Evolutionary conservation across 2,113 vertebrate genomes (phyloP).

Genomic region (Heliornis fulica): DNA sequence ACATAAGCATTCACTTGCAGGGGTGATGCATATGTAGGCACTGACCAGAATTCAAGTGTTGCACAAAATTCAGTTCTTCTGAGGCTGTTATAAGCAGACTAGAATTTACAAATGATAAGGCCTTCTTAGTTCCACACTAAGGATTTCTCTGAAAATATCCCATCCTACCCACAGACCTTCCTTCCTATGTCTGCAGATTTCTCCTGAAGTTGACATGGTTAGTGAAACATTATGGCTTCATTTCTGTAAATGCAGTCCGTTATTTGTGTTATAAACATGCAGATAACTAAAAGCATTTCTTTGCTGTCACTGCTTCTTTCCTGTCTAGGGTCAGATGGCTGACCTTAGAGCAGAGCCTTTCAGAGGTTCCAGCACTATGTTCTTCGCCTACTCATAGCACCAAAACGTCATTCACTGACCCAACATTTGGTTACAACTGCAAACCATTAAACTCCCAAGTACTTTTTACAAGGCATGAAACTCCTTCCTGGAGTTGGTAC

Average conservation of each 20-base stretch:
- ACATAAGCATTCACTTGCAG: neutral
- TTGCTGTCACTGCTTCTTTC: neutral
- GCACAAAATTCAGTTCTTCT: neutral
- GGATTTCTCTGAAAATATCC: neutral
- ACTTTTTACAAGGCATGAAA: neutral
- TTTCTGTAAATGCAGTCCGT: neutral
- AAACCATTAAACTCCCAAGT: neutral
- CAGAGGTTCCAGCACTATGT: neutral
- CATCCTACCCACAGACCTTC: neutral
- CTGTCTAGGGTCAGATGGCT: neutral
- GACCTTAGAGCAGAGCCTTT: neutral
- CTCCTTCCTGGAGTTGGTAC: neutral
- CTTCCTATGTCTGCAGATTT: neutral
- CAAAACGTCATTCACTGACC: neutral
- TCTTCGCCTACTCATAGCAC: neutral
- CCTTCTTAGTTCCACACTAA: neutral
- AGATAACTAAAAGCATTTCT: neutral
- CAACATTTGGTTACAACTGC: neutral
- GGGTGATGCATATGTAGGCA: neutral
- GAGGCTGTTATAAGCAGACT: neutral
- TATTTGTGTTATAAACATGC: neutral
- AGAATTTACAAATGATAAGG: neutral
- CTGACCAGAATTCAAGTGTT: neutral
- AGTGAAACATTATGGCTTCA: neutral
- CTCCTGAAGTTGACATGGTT: neutral